Base-by-base conservation (phyloP, 2,113 vertebrate species). In the Limanda limanda region DNA sequence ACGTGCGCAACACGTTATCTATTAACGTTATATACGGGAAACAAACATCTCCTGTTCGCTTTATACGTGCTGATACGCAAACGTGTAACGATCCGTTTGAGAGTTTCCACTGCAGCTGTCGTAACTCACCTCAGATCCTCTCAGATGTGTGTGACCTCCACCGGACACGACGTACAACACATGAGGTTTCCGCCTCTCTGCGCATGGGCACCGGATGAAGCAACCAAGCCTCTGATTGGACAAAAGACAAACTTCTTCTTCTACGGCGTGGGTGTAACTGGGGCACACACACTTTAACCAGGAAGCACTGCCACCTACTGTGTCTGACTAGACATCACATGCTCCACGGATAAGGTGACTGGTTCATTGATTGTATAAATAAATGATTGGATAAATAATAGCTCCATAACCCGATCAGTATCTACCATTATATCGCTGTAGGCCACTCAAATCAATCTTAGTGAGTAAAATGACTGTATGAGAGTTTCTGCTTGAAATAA, bases 81-180 rank as follows among this genome's bases (percentile, higher is more conserved):
- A 78, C 2, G 3, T 23, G 25, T 31, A 0, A 6, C 4, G 10
- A 9, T 3, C 21, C 0, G 52, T 12, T 0, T 10, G 13, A 54
- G 12, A 12, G 40, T 51, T 51, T 37, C 35, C 20, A 20, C 21
- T 7, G 15, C 1, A 8, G 10, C 8, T 25, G 10, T 14, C 15
- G 18, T 24, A 58, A 91, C 91, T 93, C 74, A 94, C 94, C 92
- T 74, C 59, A 20, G 47, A 70, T 79, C 54, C n/a, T n/a, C 47
- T 68, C 86, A 37, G 73, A 64, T 73, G 61, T 59, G 78, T 81
- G 14, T 95, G 94, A 95, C 94, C 94, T 95, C 94, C 93, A 95
- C 89, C 82, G 42, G 78, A 87, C 87, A 86, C 81, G 68, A 82
- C 85, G 84, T 65, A 76, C 2, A 74, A 80, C 92, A 67, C 91